Percentiles rank a stretch among this genome's conserved stretches.
phyloP scores from a whole-genome alignment of 2,888 invertebrate genomes.

The Scaeva pyrastri region DNA sequence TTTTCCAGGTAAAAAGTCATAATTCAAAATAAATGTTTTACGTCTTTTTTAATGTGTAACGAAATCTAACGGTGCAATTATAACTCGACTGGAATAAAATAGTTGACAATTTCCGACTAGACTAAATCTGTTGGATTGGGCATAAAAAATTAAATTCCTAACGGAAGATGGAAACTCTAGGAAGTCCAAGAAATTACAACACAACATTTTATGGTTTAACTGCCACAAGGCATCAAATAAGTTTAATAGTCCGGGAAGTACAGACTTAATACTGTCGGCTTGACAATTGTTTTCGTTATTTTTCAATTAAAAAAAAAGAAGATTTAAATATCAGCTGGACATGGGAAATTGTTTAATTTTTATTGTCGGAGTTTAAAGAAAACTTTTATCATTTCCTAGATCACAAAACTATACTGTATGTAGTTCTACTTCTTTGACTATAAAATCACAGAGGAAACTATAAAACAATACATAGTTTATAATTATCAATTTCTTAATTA shows the following conservation, averaged over 20 bases:
- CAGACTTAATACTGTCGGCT: too few species aligned
- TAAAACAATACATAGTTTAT: too few species aligned
- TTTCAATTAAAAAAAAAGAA: too few species aligned
- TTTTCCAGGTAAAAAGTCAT: neutral
- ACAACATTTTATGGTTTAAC: neutral
- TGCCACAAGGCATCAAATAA: neutral
- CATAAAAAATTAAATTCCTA: constrained; percentile 14
- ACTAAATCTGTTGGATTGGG: neutral
- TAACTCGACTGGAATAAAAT: constrained; percentile 2
- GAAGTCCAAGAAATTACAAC: constrained; percentile 4
- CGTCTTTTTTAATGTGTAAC: neutral
- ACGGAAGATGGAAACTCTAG: constrained; percentile 14
- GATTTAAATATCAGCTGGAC: too few species aligned
- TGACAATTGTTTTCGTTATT: too few species aligned
- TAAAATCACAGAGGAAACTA: neutral
- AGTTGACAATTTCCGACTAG: neutral
- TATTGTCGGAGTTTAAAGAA: too few species aligned
- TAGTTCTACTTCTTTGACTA: neutral
- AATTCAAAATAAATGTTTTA: neutral
- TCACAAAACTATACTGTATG: too few species aligned
- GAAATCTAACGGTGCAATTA: neutral
- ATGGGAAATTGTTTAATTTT: too few species aligned
- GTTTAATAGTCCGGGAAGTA: neutral
- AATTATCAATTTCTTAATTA: constrained; percentile 3
- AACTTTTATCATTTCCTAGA: neutral